Evolutionary conservation across 2,797 vertebrate species (phyloP).

Genomic region (Decapterus maruadsi): DNA sequence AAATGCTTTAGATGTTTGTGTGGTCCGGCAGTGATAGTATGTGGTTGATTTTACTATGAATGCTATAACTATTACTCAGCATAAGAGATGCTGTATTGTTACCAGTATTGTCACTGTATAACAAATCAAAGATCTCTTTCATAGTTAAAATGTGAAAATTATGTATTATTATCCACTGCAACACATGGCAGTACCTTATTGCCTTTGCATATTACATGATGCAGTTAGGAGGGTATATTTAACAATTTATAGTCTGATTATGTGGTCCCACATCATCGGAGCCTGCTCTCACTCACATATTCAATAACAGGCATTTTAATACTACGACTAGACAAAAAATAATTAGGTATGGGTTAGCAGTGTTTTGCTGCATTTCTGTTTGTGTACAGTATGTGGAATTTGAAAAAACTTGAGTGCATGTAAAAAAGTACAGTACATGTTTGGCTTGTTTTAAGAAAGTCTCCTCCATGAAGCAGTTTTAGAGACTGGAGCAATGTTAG

Average conservation of each 20-base stretch:
- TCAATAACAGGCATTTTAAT: background rate
- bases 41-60: conserved; percentile 26
- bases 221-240: background rate
- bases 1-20: conserved; percentile 8
- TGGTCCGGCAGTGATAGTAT: background rate
- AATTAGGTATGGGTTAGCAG: background rate
- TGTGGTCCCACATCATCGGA: background rate
- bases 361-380: background rate
- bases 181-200: background rate
- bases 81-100: conserved; percentile 22
- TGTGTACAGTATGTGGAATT: background rate
- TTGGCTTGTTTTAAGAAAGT: background rate
- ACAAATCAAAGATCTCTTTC: background rate
- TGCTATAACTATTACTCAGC: conserved; percentile 34
- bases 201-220: background rate
- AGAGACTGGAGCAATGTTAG: background rate
- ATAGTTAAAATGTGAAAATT: conserved; percentile 5
- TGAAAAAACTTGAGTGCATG: background rate
- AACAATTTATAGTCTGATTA: background rate
- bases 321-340: background rate
- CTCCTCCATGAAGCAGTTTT: background rate
- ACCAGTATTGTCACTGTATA: background rate
- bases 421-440: background rate
- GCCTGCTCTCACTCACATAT: background rate
- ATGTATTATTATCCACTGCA: background rate